phyloP scores from a whole-genome alignment of 30 jellyfish, hydroid and myxozoan species.

The Pseudorhiza aurosa region DNA sequence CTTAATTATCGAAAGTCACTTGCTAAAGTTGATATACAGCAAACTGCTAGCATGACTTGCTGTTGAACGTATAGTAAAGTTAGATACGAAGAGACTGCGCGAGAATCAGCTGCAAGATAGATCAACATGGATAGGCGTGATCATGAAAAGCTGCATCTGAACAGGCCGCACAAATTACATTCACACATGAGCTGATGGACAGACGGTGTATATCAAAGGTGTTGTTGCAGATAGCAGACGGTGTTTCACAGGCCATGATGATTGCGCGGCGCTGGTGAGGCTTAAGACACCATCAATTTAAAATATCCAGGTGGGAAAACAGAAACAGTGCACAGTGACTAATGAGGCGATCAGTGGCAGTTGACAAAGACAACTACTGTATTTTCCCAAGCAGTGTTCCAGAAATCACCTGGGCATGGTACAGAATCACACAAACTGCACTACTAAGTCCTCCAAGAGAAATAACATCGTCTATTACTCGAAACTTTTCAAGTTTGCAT shows the following conservation, averaged over 20 bases:
- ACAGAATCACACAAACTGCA: too few species aligned
- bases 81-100: too few species aligned
- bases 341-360: background rate
- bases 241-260: conserved; percentile 16
- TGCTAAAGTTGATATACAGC: too few species aligned
- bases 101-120: too few species aligned
- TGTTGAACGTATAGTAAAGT: too few species aligned
- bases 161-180: background rate
- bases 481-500: background rate
- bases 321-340: background rate
- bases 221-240: background rate
- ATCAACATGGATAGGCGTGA: too few species aligned
- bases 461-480: background rate
- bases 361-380: background rate
- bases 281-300: background rate
- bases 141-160: background rate
- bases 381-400: background rate
- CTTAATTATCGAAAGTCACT: too few species aligned
- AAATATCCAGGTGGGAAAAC: conserved; percentile 12
- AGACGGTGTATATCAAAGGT: background rate
- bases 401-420: background rate
- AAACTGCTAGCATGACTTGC: too few species aligned
- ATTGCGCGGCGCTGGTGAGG: background rate
- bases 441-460: too few species aligned
- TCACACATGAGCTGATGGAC: background rate